Evolutionary conservation across 2,888 invertebrate genomes (phyloP).

Genomic region (Cantharis lateralis): DNA sequence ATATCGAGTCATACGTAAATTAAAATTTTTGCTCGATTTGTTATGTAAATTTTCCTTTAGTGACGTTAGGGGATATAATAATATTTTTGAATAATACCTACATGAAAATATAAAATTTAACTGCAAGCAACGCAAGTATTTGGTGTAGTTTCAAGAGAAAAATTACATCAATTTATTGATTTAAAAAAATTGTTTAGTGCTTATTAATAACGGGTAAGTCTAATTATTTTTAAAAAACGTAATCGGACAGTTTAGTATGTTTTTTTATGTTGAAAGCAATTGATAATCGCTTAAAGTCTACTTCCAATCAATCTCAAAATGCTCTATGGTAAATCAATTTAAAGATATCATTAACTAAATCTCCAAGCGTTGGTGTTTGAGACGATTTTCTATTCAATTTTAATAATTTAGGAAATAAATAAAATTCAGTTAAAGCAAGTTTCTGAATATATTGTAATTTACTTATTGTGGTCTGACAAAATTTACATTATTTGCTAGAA

Average conservation of each 20-base stretch:
- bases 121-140: neutral
- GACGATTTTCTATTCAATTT: neutral
- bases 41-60: no score
- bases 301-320: neutral
- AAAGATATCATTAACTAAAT: neutral
- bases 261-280: neutral
- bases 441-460: no score
- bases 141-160: neutral
- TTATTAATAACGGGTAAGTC: neutral
- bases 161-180: neutral
- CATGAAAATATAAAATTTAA: no score
- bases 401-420: neutral
- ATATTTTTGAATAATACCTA: no score
- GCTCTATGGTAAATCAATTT: neutral
- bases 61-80: no score
- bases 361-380: neutral
- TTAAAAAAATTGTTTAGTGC: neutral
- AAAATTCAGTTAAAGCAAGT: neutral
- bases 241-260: neutral
- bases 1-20: no score
- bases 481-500: no score
- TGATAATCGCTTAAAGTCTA: neutral
- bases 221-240: neutral
- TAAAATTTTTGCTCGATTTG: no score
- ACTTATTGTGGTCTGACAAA: no score